phyloP scores from a whole-genome alignment of 2,113 vertebrate genomes.

The Genyomyrus donnyi region DNA sequence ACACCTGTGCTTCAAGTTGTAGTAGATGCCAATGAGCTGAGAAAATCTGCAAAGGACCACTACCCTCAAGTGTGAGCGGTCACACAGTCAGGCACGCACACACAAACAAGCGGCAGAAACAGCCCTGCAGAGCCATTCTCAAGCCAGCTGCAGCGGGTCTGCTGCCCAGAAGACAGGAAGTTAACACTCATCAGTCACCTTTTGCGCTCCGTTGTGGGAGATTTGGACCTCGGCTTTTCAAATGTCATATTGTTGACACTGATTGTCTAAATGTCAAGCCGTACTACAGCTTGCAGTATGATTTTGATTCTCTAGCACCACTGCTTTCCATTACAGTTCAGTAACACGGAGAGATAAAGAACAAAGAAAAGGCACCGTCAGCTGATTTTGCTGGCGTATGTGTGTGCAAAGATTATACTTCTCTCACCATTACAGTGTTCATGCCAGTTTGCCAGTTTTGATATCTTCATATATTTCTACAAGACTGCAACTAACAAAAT shows the following conservation, averaged over 20 bases:
- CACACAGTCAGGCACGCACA: background rate
- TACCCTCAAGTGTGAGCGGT: background rate
- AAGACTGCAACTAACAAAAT: background rate
- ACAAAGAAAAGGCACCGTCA: background rate
- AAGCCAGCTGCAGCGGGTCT: background rate
- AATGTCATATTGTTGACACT: background rate
- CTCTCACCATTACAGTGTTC: background rate
- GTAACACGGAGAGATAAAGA: background rate
- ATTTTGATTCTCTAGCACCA: background rate
- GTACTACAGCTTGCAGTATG: background rate
- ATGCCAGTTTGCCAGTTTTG: background rate
- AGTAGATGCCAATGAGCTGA: background rate
- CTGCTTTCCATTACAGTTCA: background rate
- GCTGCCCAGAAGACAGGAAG: background rate
- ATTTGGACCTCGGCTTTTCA: background rate
- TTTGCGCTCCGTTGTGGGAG: background rate
- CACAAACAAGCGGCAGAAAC: background rate
- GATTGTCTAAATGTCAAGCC: conserved; percentile 4
- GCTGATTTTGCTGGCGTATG: background rate
- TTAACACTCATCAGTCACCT: background rate
- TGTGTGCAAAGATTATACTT: background rate
- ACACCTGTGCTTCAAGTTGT: background rate
- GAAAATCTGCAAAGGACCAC: background rate
- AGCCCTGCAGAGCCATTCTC: background rate
- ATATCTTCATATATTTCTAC: background rate